phyloP scores from a whole-genome alignment of 1,140 invertebrate genomes.

The Ceratina japonica region DNA sequence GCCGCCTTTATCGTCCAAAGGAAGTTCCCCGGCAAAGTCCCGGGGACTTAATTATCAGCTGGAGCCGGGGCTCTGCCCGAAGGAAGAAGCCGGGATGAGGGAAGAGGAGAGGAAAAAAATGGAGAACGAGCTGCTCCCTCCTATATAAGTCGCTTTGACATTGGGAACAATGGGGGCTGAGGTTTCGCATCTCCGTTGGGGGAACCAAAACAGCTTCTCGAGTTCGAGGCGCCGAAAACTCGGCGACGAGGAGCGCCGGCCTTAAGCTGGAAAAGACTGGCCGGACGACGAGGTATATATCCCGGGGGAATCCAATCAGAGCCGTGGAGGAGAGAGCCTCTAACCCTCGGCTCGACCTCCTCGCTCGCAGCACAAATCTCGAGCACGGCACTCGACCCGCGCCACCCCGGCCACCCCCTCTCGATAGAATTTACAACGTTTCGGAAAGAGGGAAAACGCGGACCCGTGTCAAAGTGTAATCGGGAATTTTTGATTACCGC shows the following conservation, averaged over 20 bases:
- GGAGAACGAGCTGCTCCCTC: no score
- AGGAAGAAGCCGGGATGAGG: background rate
- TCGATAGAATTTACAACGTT: conserved; percentile 53
- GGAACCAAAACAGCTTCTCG: conserved; percentile 48
- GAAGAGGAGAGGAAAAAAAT: background rate
- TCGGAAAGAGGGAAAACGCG: conserved; percentile 20
- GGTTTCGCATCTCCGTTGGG: conserved; percentile 35
- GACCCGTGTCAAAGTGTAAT: conserved; percentile 38
- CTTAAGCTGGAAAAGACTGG: conserved; percentile 13
- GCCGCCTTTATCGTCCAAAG: conserved; percentile 6
- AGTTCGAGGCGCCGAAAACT: background rate
- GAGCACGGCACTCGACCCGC: conserved; percentile 34
- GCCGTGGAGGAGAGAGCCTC: conserved; percentile 28
- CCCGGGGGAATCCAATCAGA: conserved; percentile 60
- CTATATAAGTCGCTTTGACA: conserved; percentile 47
- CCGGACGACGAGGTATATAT: conserved; percentile 41
- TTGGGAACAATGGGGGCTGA: conserved; percentile 45
- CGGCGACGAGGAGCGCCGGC: no score
- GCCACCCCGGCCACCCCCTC: no score
- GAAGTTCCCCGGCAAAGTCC: background rate
- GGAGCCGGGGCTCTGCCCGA: background rate
- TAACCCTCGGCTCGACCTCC: conserved; percentile 45
- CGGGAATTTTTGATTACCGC: conserved; percentile 48
- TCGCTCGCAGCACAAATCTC: conserved; percentile 53
- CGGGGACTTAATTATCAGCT: conserved; percentile 33